Evolutionary conservation across 2,797 vertebrate genomes (phyloP).

Genomic region (Acanthurus leucopareius): DNA sequence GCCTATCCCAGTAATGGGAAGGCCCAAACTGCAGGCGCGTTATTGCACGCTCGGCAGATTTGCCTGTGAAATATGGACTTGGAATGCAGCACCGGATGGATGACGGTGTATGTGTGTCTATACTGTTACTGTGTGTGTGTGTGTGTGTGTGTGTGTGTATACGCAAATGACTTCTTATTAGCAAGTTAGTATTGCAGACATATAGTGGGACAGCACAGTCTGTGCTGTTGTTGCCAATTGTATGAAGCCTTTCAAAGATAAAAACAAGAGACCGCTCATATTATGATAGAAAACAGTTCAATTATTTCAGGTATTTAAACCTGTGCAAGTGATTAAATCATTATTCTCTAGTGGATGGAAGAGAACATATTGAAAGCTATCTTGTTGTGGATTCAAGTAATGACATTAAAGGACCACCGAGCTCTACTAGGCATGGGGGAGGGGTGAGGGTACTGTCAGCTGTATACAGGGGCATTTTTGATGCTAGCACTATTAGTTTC

Average conservation of each 20-base stretch:
- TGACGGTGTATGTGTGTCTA: no score
- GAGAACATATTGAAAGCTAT: neutral
- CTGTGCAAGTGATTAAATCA: neutral
- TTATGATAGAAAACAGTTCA: slow-evolving; percentile 14
- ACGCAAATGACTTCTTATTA: slow-evolving; percentile 62
- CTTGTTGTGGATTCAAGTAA: neutral
- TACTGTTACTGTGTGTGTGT: slow-evolving; percentile 18
- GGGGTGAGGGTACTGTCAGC: neutral
- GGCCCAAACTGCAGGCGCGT: slow-evolving; percentile 69
- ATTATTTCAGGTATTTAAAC: slow-evolving; percentile 3
- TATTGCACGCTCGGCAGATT: slow-evolving; percentile 82
- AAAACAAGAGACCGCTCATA: slow-evolving; percentile 9
- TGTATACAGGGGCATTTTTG: neutral
- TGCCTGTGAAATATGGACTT: slow-evolving; percentile 81
- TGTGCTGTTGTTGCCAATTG: slow-evolving; percentile 17
- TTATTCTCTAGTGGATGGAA: slow-evolving; percentile 8
- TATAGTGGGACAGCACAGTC: slow-evolving; percentile 4
- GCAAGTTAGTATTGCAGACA: slow-evolving; percentile 54
- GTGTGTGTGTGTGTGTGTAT: slow-evolving; percentile 13
- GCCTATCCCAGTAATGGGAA: slow-evolving; percentile 77
- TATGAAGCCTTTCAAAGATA: slow-evolving; percentile 20
- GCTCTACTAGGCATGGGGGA: neutral
- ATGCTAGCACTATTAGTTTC: neutral
- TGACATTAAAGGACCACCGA: neutral
- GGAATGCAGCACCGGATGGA: slow-evolving; percentile 50